Evolutionary conservation across 2,888 invertebrate species (phyloP).

Genomic region (Orthonevra nobilis): DNA sequence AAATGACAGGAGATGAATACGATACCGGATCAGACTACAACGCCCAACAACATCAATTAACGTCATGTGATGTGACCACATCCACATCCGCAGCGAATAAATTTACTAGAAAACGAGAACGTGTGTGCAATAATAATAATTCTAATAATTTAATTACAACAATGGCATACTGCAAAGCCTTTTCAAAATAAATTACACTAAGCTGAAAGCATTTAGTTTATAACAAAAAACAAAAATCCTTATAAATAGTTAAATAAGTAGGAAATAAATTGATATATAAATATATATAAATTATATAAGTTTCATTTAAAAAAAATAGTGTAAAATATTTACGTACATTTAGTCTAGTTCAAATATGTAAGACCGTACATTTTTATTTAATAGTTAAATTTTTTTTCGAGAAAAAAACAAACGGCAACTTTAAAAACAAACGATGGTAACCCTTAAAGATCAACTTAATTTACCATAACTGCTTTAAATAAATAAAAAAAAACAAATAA

Average conservation of each 20-base stretch:
- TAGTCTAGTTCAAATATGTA: constrained; percentile 46
- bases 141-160: constrained; percentile 77
- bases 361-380: constrained; percentile 22
- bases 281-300: constrained; percentile 51
- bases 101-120: constrained; percentile 79
- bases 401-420: constrained; percentile 56
- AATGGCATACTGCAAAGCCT: constrained; percentile 77
- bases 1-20: constrained; percentile 76
- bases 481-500: constrained; percentile 1
- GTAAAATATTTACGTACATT: no score
- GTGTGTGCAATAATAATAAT: constrained; percentile 79
- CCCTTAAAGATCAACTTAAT: constrained; percentile 19
- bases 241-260: constrained; percentile 68
- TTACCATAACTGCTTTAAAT: constrained; percentile 50
- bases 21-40: constrained; percentile 67
- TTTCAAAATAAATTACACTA: constrained; percentile 75
- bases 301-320: constrained; percentile 57
- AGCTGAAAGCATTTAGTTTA: constrained; percentile 69
- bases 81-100: constrained; percentile 77
- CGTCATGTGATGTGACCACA: constrained; percentile 68
- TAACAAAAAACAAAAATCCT: constrained; percentile 37
- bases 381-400: constrained; percentile 17
- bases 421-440: constrained; percentile 29
- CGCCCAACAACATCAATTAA: constrained; percentile 50
- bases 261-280: constrained; percentile 60